These are phyloP conservation scores for Drosophila neutralis DNA, from an alignment of 2,888 invertebrate species.

Conservation along the genomic window DNA sequence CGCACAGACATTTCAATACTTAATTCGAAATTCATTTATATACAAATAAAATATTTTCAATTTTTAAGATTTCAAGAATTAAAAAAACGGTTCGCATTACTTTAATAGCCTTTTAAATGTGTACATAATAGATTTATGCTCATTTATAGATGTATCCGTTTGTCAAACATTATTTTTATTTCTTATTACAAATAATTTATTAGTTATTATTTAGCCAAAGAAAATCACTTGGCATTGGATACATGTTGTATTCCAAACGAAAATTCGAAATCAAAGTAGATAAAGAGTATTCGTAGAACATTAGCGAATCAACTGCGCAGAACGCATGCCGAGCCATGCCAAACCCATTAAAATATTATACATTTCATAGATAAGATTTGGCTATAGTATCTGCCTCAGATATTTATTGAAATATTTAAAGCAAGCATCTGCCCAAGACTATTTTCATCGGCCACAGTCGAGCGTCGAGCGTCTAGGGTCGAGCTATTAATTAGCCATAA, in stretches of 20 bases:
- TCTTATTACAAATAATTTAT: neutral
- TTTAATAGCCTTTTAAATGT: neutral
- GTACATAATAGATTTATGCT: neutral
- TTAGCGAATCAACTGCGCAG: neutral
- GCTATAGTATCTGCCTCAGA: constrained; percentile 40
- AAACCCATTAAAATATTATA: constrained; percentile 14
- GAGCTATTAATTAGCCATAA: constrained; percentile 43
- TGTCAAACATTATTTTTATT: neutral
- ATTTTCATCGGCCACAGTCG: constrained; percentile 20
- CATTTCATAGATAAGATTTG: constrained; percentile 21
- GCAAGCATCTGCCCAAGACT: constrained; percentile 46
- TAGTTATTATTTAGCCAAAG: neutral
- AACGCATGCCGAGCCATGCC: constrained; percentile 3
- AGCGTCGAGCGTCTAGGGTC: constrained; percentile 1
- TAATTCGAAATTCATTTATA: neutral
- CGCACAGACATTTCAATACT: neutral
- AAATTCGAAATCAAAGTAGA: constrained; percentile 1
- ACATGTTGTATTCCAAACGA: neutral
- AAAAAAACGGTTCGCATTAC: neutral
- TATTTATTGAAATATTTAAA: constrained; percentile 47
- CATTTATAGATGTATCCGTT: neutral
- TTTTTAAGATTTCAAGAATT: neutral
- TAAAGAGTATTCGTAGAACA: neutral
- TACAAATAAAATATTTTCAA: neutral
- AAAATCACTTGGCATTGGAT: neutral